Conservation (phyloP, 2,113 vertebrate genomes). For the Balaeniceps rex region DNA sequence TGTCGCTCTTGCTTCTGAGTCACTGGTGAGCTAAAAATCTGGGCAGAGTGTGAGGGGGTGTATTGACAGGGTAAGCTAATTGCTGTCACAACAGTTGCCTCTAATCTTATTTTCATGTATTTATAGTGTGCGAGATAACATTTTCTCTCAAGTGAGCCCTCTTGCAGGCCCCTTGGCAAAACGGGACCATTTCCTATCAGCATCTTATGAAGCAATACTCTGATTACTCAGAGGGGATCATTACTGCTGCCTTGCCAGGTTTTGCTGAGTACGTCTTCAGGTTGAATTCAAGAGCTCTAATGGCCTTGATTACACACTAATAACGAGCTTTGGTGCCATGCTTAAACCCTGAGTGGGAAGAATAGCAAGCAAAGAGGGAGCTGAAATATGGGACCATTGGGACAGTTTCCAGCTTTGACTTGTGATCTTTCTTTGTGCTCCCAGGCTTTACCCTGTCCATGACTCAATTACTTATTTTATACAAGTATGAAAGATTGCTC, state of each 20-base stretch:
- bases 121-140: constrained; percentile 52
- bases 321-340: not conserved
- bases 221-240: not conserved
- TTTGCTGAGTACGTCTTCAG: not conserved
- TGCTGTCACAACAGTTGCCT: constrained; percentile 35
- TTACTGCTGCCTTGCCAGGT: not conserved
- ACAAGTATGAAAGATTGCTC: constrained; percentile 28
- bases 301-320: not conserved
- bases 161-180: constrained; percentile 8
- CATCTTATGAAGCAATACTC: not conserved
- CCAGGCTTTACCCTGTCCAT: not conserved
- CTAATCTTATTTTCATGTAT: constrained; percentile 55
- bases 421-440: constrained; percentile 23
- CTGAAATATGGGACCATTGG: not conserved
- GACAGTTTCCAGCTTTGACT: not conserved
- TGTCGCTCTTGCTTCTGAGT: not conserved
- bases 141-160: constrained; percentile 35
- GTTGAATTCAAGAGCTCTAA: not conserved
- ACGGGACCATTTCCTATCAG: not conserved
- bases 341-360: not conserved
- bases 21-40: not conserved
- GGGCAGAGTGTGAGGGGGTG: not conserved
- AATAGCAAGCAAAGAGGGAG: not conserved
- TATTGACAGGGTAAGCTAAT: not conserved
- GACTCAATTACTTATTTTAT: constrained; percentile 23